Evolutionary conservation across 2,113 vertebrate genomes (phyloP).

Genomic region (Gymnarchus niloticus): DNA sequence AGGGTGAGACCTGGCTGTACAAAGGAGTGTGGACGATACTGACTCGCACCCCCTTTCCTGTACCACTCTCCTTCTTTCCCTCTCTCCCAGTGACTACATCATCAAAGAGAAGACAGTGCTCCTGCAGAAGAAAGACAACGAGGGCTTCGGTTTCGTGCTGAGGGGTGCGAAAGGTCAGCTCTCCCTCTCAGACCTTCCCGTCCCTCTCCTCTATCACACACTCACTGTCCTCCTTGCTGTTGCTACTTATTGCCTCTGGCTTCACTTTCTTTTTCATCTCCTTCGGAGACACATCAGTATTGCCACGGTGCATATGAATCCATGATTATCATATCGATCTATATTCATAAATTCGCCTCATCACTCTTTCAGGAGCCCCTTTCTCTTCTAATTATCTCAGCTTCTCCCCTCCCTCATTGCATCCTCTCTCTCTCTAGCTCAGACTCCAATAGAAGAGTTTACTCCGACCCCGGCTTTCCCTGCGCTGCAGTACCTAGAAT

Average conservation of each 20-base stretch:
- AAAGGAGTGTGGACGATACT: conserved; percentile 44
- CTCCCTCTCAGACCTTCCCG: conserved; percentile 1
- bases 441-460: conserved; percentile 91
- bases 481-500: conserved; percentile 86
- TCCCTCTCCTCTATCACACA: neutral
- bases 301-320: neutral
- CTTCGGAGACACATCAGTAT: neutral
- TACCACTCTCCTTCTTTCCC: conserved; percentile 22
- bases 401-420: conserved; percentile 18
- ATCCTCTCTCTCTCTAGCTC: conserved; percentile 57
- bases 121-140: conserved; percentile 99
- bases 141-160: conserved; percentile 97
- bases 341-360: conserved; percentile 22
- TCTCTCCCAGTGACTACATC: conserved; percentile 89
- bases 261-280: neutral
- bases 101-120: conserved; percentile 98
- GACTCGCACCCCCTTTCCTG: conserved; percentile 16
- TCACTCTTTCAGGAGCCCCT: conserved; percentile 1
- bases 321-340: conserved; percentile 10
- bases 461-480: conserved; percentile 86
- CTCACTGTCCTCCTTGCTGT: neutral
- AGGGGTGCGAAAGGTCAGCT: conserved; percentile 92
- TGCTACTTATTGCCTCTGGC: neutral
- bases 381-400: conserved; percentile 12
- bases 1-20: conserved; percentile 51